A percentile compares a stretch with the other conserved stretches of the same genome.
Evolutionary conservation across 2,797 vertebrate species (phyloP).

Genomic region (Enteromius fasciolatus): DNA sequence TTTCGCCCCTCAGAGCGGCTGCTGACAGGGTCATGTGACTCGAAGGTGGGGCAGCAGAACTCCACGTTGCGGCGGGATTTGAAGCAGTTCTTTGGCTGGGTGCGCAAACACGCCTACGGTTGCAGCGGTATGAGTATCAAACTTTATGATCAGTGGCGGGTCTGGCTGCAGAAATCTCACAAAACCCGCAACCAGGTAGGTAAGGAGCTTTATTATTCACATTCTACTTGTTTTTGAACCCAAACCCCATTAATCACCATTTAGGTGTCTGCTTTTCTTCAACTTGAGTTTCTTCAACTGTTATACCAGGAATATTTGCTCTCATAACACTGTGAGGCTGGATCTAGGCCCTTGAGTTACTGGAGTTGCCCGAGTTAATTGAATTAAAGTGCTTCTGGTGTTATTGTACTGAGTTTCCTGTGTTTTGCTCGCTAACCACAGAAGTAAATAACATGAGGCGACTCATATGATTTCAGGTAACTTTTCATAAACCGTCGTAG

Average conservation of each 20-base stretch:
- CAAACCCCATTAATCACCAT: neutral
- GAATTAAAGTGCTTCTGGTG: constrained; percentile 32
- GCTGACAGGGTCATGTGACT: constrained; percentile 79
- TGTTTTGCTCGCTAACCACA: constrained; percentile 43
- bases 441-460: constrained; percentile 34
- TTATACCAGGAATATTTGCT: constrained; percentile 38
- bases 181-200: constrained; percentile 98
- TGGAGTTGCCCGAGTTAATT: constrained; percentile 34
- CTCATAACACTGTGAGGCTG: constrained; percentile 32
- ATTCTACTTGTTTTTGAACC: neutral
- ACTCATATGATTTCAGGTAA: constrained; percentile 42
- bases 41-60: constrained; percentile 80
- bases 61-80: constrained; percentile 92
- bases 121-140: constrained; percentile 98
- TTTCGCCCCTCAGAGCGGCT: constrained; percentile 74
- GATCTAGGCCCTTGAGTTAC: constrained; percentile 21
- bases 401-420: constrained; percentile 46
- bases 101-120: constrained; percentile 93
- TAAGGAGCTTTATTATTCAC: constrained; percentile 67
- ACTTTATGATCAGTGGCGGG: constrained; percentile 97
- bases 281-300: constrained; percentile 16
- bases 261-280: constrained; percentile 40
- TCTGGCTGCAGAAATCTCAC: constrained; percentile 98
- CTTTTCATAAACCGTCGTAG: constrained; percentile 35
- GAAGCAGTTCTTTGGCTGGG: constrained; percentile 99